Evolutionary conservation across 1,140 invertebrate species (phyloP).

Genomic region (Tyrophagus putrescentiae): DNA sequence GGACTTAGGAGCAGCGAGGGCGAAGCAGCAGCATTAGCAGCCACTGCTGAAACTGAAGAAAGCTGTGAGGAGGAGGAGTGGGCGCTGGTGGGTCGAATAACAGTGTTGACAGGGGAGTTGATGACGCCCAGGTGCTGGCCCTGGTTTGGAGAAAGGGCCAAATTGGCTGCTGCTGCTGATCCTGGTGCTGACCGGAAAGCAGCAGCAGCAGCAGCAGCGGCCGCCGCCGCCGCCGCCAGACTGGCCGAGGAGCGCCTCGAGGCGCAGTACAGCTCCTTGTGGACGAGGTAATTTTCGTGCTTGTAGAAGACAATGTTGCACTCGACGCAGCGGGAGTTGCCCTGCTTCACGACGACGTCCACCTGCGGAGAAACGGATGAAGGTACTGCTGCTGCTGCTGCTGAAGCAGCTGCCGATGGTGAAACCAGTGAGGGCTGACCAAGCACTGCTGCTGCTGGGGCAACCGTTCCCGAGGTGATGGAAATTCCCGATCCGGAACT

Average conservation of each 20-base stretch:
- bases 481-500: not conserved
- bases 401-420: constrained; percentile 22
- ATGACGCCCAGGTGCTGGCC: no score
- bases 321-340: constrained; percentile 76
- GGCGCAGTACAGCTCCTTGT: constrained; percentile 87
- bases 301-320: constrained; percentile 95
- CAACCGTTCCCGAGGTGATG: constrained; percentile 20
- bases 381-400: constrained; percentile 14
- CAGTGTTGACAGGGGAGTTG: not conserved
- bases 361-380: constrained; percentile 29
- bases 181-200: no score
- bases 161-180: no score
- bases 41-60: no score
- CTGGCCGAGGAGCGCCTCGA: not conserved
- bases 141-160: no score
- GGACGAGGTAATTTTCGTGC: constrained; percentile 80
- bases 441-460: constrained; percentile 17
- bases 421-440: no score
- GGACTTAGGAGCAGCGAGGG: no score
- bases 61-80: not conserved
- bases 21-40: not conserved
- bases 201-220: no score
- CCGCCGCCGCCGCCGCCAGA: no score
- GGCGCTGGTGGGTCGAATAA: not conserved
- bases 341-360: constrained; percentile 38